Percentiles rank a stretch among this genome's conserved stretches.
phyloP scores from a whole-genome alignment of 2,888 invertebrate genomes.

The Endomychus coccineus region DNA sequence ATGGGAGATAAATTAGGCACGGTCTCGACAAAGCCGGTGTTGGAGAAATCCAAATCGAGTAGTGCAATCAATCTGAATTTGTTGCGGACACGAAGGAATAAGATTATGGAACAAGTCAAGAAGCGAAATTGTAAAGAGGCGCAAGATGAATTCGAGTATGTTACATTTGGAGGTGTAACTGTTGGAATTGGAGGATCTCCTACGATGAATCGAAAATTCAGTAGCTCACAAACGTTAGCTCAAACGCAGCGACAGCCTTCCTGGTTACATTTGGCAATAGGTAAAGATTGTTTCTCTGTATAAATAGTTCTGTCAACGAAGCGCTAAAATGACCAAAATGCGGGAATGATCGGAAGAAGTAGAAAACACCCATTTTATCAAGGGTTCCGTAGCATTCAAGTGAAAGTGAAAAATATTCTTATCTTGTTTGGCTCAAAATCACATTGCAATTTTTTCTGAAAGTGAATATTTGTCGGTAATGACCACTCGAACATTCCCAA shows the following conservation, averaged over 20 bases:
- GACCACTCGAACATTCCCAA: too few species aligned
- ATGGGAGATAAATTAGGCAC: conserved; percentile 27
- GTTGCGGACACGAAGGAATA: conserved; percentile 36
- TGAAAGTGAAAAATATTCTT: too few species aligned
- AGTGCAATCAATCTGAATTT: conserved; percentile 43
- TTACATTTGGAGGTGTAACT: conserved; percentile 34
- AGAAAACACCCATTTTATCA: too few species aligned
- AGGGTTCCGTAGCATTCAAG: too few species aligned
- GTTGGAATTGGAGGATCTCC: conserved; percentile 6
- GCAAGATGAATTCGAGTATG: conserved; percentile 41
- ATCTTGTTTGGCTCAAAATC: too few species aligned
- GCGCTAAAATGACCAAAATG: too few species aligned
- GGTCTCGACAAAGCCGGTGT: conserved; percentile 33
- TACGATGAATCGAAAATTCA: conserved; percentile 26
- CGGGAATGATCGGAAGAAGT: too few species aligned
- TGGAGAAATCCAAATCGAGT: conserved; percentile 43
- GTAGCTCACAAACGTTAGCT: conserved; percentile 19
- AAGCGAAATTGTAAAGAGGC: conserved; percentile 34
- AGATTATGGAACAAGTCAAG: conserved; percentile 35
- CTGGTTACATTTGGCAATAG: conserved; percentile 13
- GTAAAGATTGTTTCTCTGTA: conserved; percentile 7
- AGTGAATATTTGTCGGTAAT: too few species aligned
- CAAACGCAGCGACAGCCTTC: conserved; percentile 6
- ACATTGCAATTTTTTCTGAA: too few species aligned
- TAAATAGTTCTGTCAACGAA: too few species aligned